A percentile compares a stretch with the other conserved stretches of the same genome.
Conservation (phyloP, 2,888 invertebrate genomes). For the Priocnemis perturbator region DNA sequence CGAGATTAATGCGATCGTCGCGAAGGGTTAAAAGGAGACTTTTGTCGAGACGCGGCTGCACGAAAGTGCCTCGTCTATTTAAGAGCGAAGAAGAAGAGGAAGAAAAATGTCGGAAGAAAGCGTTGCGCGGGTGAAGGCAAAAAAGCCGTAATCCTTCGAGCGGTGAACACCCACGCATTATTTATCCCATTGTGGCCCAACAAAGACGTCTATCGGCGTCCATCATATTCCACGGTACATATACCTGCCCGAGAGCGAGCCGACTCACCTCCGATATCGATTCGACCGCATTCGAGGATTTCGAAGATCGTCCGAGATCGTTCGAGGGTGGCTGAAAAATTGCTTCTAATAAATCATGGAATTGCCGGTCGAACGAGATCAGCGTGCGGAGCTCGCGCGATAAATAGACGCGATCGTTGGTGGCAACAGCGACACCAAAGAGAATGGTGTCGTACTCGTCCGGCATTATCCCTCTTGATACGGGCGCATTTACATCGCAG, state of each 20-base stretch:
- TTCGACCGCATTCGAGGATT: too few species aligned
- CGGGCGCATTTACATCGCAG: conserved; percentile 53
- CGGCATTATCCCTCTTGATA: conserved; percentile 7
- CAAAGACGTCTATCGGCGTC: not conserved
- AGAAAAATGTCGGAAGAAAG: too few species aligned
- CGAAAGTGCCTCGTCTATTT: too few species aligned
- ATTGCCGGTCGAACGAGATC: not conserved
- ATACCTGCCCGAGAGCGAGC: too few species aligned
- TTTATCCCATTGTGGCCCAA: not conserved
- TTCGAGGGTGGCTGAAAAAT: too few species aligned
- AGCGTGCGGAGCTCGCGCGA: not conserved
- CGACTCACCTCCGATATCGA: too few species aligned
- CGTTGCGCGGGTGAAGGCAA: not conserved
- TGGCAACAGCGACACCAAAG: not conserved
- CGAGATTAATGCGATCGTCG: conserved; percentile 29
- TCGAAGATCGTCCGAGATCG: too few species aligned
- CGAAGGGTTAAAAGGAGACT: conserved; percentile 32
- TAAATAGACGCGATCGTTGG: not conserved
- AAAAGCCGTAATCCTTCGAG: conserved; percentile 9
- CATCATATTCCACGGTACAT: not conserved
- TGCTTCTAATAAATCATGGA: too few species aligned
- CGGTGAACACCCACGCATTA: not conserved
- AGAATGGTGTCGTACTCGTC: too few species aligned
- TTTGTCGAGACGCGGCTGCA: not conserved
- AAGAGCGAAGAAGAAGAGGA: too few species aligned